Conservation (phyloP, 2,113 vertebrate species). For the Falco punctatus region DNA sequence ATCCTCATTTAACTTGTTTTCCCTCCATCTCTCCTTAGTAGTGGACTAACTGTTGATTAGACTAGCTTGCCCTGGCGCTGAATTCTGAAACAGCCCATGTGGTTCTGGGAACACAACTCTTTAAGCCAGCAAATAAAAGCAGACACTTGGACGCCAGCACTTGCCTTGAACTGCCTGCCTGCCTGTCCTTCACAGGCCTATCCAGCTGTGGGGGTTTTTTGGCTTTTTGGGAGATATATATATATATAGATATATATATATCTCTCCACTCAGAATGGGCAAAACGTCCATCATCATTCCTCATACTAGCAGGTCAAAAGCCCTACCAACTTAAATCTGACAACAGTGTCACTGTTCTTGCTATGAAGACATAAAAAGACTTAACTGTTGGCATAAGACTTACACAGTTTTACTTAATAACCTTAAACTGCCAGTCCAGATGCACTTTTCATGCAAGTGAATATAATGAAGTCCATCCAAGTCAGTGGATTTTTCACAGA, state of each 20-base stretch:
- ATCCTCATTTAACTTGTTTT: slow-evolving; percentile 1
- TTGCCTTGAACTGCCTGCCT: neutral
- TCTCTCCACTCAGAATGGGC: neutral
- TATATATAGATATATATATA: neutral
- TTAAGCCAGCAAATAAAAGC: neutral
- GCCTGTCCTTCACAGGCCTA: neutral
- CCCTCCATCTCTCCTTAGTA: neutral
- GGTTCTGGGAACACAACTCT: neutral
- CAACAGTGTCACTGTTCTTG: neutral
- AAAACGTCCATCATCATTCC: neutral
- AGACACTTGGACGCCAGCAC: neutral
- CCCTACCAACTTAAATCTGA: neutral
- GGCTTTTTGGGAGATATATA: neutral
- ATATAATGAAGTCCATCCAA: neutral
- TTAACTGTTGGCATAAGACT: neutral
- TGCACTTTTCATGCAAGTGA: neutral
- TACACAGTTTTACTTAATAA: neutral
- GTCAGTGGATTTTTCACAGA: neutral
- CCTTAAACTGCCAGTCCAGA: neutral
- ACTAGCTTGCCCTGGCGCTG: neutral
- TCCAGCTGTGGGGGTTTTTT: neutral
- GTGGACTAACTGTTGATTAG: slow-evolving; percentile 30
- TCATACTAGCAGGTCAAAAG: neutral
- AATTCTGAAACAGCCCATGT: neutral
- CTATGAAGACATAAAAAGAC: neutral